phyloP scores from a whole-genome alignment of 2,113 vertebrate genomes.

The Stegastes partitus region DNA sequence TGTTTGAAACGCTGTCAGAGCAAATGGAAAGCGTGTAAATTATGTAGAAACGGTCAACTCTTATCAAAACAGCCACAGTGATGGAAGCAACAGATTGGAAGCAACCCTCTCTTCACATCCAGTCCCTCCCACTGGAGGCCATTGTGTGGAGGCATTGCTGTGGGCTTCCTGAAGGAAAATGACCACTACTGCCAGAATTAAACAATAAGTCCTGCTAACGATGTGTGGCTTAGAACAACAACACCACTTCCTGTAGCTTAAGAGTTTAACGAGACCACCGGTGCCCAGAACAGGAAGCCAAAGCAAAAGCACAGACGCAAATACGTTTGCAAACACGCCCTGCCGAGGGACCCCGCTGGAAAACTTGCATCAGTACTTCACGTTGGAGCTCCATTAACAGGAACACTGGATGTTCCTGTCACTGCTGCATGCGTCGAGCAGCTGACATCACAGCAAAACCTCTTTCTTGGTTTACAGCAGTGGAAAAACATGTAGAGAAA shows the following conservation, averaged over 20 bases:
- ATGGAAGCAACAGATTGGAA: constrained; percentile 63
- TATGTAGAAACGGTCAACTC: constrained; percentile 43
- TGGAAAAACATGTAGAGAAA: constrained; percentile 52
- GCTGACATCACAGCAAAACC: constrained; percentile 3
- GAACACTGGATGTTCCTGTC: constrained; percentile 27
- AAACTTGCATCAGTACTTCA: constrained; percentile 53
- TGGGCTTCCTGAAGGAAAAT: constrained; percentile 88
- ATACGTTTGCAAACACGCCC: constrained; percentile 64
- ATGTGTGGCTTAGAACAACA: constrained; percentile 82
- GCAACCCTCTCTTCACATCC: constrained; percentile 44
- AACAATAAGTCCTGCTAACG: constrained; percentile 86
- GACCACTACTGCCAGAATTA: constrained; percentile 80
- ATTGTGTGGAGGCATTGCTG: constrained; percentile 82
- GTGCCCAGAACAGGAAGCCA: constrained; percentile 78
- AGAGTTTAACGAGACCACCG: constrained; percentile 74
- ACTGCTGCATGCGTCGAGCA: not conserved
- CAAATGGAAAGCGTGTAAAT: constrained; percentile 42
- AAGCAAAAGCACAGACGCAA: constrained; percentile 71
- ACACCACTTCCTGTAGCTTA: constrained; percentile 78
- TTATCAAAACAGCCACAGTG: constrained; percentile 58
- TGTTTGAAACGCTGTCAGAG: not conserved
- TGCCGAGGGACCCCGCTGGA: constrained; percentile 46
- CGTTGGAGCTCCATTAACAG: constrained; percentile 15
- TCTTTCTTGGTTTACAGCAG: constrained; percentile 19
- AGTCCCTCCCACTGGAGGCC: constrained; percentile 65